These are phyloP conservation scores for Drosophila pallidifrons DNA, from an alignment of 1,140 invertebrate species.

Conservation along the genomic window DNA sequence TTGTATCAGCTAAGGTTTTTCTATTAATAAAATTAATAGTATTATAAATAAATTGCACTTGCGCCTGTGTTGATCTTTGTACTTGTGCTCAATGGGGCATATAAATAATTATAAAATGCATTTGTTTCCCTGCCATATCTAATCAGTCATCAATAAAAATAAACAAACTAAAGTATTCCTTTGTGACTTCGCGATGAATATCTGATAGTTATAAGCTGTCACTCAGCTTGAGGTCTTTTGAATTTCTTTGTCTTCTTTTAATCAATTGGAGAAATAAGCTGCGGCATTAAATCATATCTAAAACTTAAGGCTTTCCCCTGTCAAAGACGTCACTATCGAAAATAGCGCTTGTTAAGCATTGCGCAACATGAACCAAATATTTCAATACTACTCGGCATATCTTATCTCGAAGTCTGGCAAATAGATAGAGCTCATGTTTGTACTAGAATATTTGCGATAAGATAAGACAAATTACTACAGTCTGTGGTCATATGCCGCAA, in stretches of 20 bases:
- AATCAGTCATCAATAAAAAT: slow-evolving; percentile 11
- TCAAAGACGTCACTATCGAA: slow-evolving; percentile 13
- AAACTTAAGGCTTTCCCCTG: slow-evolving; percentile 16
- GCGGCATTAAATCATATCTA: not conserved
- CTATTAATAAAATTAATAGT: not conserved
- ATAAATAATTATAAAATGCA: slow-evolving; percentile 10
- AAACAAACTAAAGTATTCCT: not conserved
- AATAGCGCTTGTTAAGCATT: slow-evolving; percentile 16
- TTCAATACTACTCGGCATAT: slow-evolving; percentile 1
- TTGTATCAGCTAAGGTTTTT: no score
- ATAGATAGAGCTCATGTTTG: slow-evolving; percentile 5
- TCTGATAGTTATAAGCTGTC: not conserved
- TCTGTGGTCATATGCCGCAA: slow-evolving; percentile 32
- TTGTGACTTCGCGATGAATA: not conserved
- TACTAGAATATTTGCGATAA: slow-evolving; percentile 17
- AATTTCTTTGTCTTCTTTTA: slow-evolving; percentile 1
- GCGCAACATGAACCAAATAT: slow-evolving; percentile 20
- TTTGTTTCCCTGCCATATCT: not conserved
- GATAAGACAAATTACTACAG: slow-evolving; percentile 12
- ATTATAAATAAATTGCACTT: not conserved
- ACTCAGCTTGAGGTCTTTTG: not conserved
- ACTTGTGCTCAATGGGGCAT: not conserved
- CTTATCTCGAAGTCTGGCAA: slow-evolving; percentile 21
- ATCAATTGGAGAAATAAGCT: not conserved
- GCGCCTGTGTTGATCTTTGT: not conserved